Evolutionary conservation across 2,888 invertebrate genomes (phyloP).

Genomic region (Tryphoninae sp.): DNA sequence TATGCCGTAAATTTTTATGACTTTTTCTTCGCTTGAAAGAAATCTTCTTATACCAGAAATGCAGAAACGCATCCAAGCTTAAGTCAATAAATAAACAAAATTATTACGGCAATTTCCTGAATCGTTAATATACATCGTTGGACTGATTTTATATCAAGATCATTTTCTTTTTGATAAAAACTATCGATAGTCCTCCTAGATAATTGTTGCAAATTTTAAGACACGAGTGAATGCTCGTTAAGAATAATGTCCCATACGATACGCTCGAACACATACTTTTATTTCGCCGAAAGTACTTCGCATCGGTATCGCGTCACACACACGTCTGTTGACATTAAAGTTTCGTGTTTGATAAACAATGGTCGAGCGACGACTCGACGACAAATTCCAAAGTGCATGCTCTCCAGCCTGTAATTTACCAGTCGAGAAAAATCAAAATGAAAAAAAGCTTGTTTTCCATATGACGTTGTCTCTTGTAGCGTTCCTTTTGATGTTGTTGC

Average conservation of each 20-base stretch:
- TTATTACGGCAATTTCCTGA: too few relatives aligned
- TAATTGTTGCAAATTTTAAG: too few relatives aligned
- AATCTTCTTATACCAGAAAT: too few relatives aligned
- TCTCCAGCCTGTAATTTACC: background rate
- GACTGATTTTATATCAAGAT: too few relatives aligned
- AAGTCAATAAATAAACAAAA: too few relatives aligned
- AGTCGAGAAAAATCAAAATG: background rate
- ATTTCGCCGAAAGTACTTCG: background rate
- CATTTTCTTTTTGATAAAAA: too few relatives aligned
- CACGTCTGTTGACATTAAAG: background rate
- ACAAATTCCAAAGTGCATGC: background rate
- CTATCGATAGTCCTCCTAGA: too few relatives aligned
- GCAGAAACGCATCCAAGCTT: too few relatives aligned
- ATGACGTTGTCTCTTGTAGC: background rate
- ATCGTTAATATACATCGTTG: too few relatives aligned
- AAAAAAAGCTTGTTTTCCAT: background rate
- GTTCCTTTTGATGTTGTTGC: background rate
- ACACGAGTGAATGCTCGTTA: background rate
- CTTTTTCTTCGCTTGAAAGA: too few relatives aligned
- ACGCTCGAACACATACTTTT: background rate
- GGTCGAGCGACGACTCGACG: background rate
- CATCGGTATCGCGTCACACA: background rate
- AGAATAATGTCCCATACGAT: background rate
- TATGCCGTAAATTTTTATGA: too few relatives aligned
- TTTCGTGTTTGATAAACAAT: background rate